Percentiles rank a stretch among this genome's conserved stretches.
Evolutionary conservation across 1,140 invertebrate species (phyloP).

Genomic region (Gerris buenoi): DNA sequence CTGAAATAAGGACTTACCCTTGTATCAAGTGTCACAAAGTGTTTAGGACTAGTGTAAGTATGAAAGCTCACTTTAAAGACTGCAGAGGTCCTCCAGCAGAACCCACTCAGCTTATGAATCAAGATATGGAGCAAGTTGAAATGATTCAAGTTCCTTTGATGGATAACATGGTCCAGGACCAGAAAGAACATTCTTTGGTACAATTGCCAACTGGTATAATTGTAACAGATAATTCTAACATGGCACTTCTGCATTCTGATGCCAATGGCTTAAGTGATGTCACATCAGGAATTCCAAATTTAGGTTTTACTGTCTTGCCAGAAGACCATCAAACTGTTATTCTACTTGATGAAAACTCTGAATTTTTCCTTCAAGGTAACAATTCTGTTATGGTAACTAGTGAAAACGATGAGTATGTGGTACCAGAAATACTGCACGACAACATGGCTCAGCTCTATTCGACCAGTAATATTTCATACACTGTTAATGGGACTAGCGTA

Average conservation of each 20-base stretch:
- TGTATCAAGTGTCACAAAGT: constrained; percentile 51
- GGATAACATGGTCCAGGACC: constrained; percentile 1
- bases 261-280: constrained; percentile 19
- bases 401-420: constrained; percentile 19
- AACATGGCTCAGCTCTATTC: background rate
- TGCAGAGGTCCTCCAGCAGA: constrained; percentile 6
- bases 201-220: constrained; percentile 17
- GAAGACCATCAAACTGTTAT: constrained; percentile 20
- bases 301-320: constrained; percentile 14
- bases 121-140: constrained; percentile 11
- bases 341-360: constrained; percentile 20
- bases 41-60: constrained; percentile 42
- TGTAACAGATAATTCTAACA: constrained; percentile 11
- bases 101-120: background rate
- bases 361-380: constrained; percentile 17
- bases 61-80: constrained; percentile 43
- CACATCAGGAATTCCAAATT: constrained; percentile 15
- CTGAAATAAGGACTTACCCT: constrained; percentile 32
- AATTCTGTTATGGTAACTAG: constrained; percentile 13
- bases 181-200: constrained; percentile 15
- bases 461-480: background rate
- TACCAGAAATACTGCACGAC: constrained; percentile 20
- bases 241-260: constrained; percentile 18
- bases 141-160: constrained; percentile 18
- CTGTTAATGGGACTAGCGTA: background rate